Evolutionary conservation across 2,888 invertebrate genomes (phyloP).

Genomic region (Amiota minor): DNA sequence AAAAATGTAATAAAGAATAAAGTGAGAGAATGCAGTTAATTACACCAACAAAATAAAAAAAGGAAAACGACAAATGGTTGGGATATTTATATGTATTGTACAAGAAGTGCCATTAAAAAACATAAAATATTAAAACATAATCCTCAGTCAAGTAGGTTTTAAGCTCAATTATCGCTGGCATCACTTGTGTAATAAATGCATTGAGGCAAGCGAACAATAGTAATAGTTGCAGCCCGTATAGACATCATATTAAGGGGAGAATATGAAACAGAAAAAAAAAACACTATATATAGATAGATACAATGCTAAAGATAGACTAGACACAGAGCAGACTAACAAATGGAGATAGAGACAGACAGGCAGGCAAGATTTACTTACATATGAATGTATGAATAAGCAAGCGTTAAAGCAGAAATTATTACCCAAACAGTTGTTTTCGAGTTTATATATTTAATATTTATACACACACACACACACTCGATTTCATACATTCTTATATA

Average conservation of each 20-base stretch:
- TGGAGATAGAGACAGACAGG: not conserved
- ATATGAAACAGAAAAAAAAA: not conserved
- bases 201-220: conserved; percentile 5
- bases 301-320: not conserved
- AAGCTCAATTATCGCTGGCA: conserved; percentile 52
- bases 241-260: no score
- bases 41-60: not conserved
- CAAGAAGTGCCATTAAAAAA: conserved; percentile 43
- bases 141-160: conserved; percentile 45
- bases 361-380: not conserved
- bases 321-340: not conserved
- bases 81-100: conserved; percentile 34
- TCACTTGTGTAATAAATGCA: conserved; percentile 23
- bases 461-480: not conserved
- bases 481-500: not conserved
- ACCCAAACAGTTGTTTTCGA: conserved; percentile 41
- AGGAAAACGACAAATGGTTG: conserved; percentile 31
- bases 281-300: not conserved
- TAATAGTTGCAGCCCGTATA: conserved; percentile 1
- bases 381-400: not conserved
- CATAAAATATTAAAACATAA: conserved; percentile 44
- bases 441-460: not conserved
- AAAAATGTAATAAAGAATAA: not conserved
- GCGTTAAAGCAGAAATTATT: conserved; percentile 41
- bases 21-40: not conserved